Evolutionary conservation across 2,888 invertebrate genomes (phyloP), one percentile per base, ranked within the genome.

Genomic region (Tetranychus piercei): DNA sequence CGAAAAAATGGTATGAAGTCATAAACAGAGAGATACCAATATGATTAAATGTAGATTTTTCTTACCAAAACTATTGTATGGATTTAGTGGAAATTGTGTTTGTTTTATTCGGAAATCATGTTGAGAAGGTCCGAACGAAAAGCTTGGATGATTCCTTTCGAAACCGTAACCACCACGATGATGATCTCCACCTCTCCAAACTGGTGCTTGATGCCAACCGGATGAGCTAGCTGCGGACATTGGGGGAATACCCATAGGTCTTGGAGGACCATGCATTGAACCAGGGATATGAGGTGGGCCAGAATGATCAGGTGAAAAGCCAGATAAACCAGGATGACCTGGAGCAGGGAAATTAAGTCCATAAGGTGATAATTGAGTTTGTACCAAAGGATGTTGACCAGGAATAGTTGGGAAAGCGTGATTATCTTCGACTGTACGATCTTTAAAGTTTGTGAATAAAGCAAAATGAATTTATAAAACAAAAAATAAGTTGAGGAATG

Each of bases 141-240:
- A 55, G 15, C 6, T 55, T 11, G 69, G 69, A 23, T 69, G 69
- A 44, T 73, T 66, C 23, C 67, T 44, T 18, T 73, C 71, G 64
- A 74, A 76, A 69, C 45, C 71, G 9, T 73, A 76, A 34, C 76
- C 76, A 66, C 74, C 76, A 5, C 76, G 74, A 64, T 76, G 76
- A 74, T 72, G 76, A 70, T 76, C 74, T 15, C 15, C 55, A 55
- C 55, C 55, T 66, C 75, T 73, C 69, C 69, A 69, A 2, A 55
- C 9, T 55, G 55, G 55, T 55, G 55, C 15, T 55, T 55, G 55
- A 55, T 9, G 55, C 55, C 55, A 55, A 55, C 55, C 55, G 9
- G 55, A 15, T 55, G 55, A 9, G 15, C 55, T 15, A 9, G 55
- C 55, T 6, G 55, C 11, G 5, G 55, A 9, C 15, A 55, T 55